phyloP scores from a whole-genome alignment of 2,888 invertebrate species.

The Pelosia muscerda region DNA sequence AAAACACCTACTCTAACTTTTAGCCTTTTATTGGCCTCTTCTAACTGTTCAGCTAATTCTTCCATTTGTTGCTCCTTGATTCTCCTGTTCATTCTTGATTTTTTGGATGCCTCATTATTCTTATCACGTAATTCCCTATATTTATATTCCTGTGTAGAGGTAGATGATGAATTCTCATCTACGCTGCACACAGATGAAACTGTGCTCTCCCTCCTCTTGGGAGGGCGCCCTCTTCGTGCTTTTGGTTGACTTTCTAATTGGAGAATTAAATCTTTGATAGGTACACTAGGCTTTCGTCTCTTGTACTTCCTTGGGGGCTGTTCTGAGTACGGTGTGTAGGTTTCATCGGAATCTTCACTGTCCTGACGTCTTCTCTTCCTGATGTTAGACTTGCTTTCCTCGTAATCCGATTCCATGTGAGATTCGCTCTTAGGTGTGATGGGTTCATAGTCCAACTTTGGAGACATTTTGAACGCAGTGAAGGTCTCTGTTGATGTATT shows the following conservation, averaged over 20 bases:
- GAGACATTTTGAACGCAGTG: slow-evolving; percentile 58
- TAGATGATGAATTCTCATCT: slow-evolving; percentile 75
- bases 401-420: slow-evolving; percentile 75
- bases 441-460: slow-evolving; percentile 72
- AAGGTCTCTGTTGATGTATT: slow-evolving; percentile 49
- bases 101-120: slow-evolving; percentile 93
- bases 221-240: slow-evolving; percentile 85
- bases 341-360: slow-evolving; percentile 81
- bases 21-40: slow-evolving; percentile 88
- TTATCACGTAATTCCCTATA: slow-evolving; percentile 91
- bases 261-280: slow-evolving; percentile 78
- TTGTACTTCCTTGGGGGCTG: slow-evolving; percentile 70
- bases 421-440: slow-evolving; percentile 80
- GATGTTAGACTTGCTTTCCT: slow-evolving; percentile 63
- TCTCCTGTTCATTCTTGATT: slow-evolving; percentile 91
- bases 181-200: slow-evolving; percentile 79
- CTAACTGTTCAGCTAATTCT: slow-evolving; percentile 84
- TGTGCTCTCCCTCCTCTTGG: slow-evolving; percentile 82
- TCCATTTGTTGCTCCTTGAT: slow-evolving; percentile 86
- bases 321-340: slow-evolving; percentile 75
- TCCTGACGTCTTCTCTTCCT: slow-evolving; percentile 65
- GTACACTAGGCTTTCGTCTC: slow-evolving; percentile 73
- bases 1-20: slow-evolving; percentile 89
- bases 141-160: slow-evolving; percentile 79
- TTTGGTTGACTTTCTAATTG: slow-evolving; percentile 77